phyloP scores from a whole-genome alignment of 2,888 invertebrate species.

The Netelia virgata region DNA sequence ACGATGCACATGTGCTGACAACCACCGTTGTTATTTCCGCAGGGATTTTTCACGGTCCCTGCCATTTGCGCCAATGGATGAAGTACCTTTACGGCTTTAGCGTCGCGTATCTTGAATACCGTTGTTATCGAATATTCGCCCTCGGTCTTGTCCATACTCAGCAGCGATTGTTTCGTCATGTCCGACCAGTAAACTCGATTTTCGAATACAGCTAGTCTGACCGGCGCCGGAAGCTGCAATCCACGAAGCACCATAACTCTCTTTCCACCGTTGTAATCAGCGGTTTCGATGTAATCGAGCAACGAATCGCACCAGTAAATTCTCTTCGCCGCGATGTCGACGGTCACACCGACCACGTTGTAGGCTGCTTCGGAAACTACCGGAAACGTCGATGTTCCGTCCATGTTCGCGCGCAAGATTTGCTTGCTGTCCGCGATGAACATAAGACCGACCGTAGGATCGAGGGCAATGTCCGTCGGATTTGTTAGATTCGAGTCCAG shows the following conservation, averaged over 20 bases:
- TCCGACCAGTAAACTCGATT: slow-evolving; percentile 96
- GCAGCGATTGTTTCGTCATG: slow-evolving; percentile 94
- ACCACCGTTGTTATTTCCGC: slow-evolving; percentile 94
- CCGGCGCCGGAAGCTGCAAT: slow-evolving; percentile 94
- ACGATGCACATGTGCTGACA: slow-evolving; percentile 98
- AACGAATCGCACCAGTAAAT: slow-evolving; percentile 99
- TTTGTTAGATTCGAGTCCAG: slow-evolving; percentile 96
- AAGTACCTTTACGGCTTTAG: slow-evolving; percentile 93
- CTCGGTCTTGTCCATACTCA: slow-evolving; percentile 94
- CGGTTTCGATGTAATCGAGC: slow-evolving; percentile 97
- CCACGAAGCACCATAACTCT: slow-evolving; percentile 93
- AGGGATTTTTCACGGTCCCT: slow-evolving; percentile 90
- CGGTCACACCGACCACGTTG: slow-evolving; percentile 96
- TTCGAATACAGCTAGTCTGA: slow-evolving; percentile 93
- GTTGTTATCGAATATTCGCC: slow-evolving; percentile 92
- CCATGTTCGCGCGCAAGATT: slow-evolving; percentile 96
- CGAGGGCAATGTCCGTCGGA: slow-evolving; percentile 96
- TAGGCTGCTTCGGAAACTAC: slow-evolving; percentile 97
- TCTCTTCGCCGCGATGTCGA: slow-evolving; percentile 95
- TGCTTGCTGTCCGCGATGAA: slow-evolving; percentile 95
- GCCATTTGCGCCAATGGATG: slow-evolving; percentile 92
- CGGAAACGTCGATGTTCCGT: slow-evolving; percentile 93
- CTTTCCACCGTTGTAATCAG: slow-evolving; percentile 95
- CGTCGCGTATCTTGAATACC: slow-evolving; percentile 93
- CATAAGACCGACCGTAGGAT: slow-evolving; percentile 95